Percentiles rank a stretch among this genome's conserved stretches.
Conservation (phyloP, 2,797 vertebrate genomes). For the Heliangelus exortis region DNA sequence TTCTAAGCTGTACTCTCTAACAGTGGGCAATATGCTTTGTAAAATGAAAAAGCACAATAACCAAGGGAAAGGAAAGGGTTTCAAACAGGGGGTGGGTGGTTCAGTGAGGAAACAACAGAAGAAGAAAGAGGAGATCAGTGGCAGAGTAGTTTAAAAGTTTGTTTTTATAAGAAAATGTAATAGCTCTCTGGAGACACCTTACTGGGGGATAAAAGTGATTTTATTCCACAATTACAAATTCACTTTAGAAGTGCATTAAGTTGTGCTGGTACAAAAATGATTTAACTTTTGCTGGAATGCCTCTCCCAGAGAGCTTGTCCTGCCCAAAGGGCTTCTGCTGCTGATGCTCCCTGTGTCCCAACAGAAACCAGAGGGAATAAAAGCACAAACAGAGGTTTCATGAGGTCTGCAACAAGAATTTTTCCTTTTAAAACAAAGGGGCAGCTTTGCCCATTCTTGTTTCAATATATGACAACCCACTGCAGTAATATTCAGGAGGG, state of each 20-base stretch:
- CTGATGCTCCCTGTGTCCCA: fast-evolving
- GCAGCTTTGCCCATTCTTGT: neutral
- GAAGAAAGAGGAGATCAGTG: constrained; percentile 39
- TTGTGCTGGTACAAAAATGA: neutral
- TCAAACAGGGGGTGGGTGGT: neutral
- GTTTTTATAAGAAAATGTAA: constrained; percentile 51
- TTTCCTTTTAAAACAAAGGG: neutral
- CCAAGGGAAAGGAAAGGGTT: neutral
- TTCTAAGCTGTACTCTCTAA: neutral
- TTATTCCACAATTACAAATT: constrained; percentile 19
- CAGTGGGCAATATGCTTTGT: neutral
- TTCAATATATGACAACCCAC: neutral
- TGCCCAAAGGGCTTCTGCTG: neutral
- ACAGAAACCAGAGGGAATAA: neutral
- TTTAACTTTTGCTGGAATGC: neutral
- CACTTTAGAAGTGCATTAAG: neutral
- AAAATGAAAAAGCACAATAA: neutral
- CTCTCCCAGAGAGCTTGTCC: neutral
- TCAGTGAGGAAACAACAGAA: constrained; percentile 27
- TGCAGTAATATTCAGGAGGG: neutral
- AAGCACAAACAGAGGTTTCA: neutral
- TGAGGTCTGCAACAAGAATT: neutral
- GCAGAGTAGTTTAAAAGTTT: constrained; percentile 35
- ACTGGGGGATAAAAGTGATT: constrained; percentile 39
- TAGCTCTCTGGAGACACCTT: constrained; percentile 57